Conservation (phyloP, 2,113 vertebrate genomes). For the Panthera leo region DNA sequence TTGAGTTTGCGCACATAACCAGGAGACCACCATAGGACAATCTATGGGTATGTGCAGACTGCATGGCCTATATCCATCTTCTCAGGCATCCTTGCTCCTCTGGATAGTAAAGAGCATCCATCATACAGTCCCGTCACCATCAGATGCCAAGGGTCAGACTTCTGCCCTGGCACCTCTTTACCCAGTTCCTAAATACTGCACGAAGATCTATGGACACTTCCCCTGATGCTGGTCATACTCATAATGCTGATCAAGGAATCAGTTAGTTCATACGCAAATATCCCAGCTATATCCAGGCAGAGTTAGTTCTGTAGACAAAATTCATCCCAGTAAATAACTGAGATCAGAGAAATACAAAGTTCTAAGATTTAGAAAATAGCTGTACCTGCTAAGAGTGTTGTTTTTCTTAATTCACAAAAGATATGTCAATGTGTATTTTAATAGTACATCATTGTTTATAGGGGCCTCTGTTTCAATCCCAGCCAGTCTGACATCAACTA, state of each 20-base stretch:
- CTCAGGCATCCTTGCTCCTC: background rate
- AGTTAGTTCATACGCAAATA: background rate
- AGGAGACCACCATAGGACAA: background rate
- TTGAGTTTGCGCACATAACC: background rate
- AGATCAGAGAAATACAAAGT: background rate
- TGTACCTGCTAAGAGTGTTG: background rate
- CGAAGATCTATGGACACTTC: background rate
- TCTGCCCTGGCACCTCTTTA: background rate
- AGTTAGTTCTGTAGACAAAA: background rate
- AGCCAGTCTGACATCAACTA: background rate
- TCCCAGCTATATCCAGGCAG: background rate
- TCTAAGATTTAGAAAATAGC: background rate
- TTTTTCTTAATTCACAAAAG: background rate
- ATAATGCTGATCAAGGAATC: background rate
- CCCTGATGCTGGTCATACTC: too few species aligned
- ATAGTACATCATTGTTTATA: background rate
- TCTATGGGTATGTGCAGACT: background rate
- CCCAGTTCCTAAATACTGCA: background rate
- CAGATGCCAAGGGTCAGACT: background rate
- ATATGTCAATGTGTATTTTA: background rate
- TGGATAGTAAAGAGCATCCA: background rate
- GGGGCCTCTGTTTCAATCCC: background rate
- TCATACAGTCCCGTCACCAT: background rate
- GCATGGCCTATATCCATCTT: background rate
- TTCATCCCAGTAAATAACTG: background rate